These are phyloP conservation scores for Colius striatus DNA, from an alignment of 2,113 vertebrate genomes.

Conservation along the genomic window DNA sequence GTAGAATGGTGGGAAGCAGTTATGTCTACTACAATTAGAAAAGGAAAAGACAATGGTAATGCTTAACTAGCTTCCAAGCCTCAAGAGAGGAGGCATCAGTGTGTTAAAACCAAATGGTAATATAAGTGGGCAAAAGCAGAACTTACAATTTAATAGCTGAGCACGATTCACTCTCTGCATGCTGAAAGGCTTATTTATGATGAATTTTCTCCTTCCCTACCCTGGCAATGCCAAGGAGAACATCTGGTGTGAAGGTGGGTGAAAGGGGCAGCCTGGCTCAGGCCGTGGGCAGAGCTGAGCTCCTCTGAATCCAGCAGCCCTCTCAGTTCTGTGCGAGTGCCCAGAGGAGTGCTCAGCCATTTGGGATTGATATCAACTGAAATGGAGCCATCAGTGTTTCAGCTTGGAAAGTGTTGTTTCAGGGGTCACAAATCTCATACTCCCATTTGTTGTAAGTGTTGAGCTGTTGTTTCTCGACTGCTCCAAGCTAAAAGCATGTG, in stretches of 20 bases:
- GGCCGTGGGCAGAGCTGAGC: neutral
- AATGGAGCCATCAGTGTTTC: neutral
- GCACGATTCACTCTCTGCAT: neutral
- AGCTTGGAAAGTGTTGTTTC: neutral
- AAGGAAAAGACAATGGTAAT: neutral
- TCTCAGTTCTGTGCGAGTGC: rapidly evolving
- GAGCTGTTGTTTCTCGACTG: neutral
- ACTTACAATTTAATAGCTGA: neutral
- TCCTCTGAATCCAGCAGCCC: neutral
- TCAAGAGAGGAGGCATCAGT: neutral
- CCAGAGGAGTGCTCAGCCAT: neutral
- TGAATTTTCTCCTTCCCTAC: neutral
- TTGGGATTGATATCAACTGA: neutral
- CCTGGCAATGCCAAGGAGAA: neutral
- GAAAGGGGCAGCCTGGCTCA: neutral
- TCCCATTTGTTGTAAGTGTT: rapidly evolving
- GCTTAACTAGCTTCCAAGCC: neutral
- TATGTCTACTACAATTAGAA: rapidly evolving
- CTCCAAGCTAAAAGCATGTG: neutral
- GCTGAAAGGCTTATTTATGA: neutral
- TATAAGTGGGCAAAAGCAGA: neutral
- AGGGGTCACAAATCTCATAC: neutral
- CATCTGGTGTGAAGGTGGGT: neutral
- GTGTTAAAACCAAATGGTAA: neutral
- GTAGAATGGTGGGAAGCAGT: neutral